phyloP scores from a whole-genome alignment of 2,797 vertebrate genomes.

The Tolypeutes matacus region DNA sequence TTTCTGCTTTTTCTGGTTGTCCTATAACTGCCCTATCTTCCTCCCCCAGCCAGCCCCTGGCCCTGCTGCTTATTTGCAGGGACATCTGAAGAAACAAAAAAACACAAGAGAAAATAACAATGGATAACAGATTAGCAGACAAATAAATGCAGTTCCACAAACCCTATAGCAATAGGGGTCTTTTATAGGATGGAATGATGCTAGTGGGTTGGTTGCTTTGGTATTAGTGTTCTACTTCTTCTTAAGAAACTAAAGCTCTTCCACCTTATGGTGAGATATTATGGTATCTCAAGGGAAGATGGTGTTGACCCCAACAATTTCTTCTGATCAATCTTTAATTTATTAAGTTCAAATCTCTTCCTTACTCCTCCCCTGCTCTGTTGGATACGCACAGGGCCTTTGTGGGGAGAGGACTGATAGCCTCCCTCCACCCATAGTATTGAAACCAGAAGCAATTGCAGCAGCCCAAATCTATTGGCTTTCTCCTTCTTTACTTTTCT shows the following conservation, averaged over 20 bases:
- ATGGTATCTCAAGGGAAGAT: too few relatives aligned
- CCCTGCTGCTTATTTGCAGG: constrained; percentile 74
- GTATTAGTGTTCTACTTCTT: constrained; percentile 54
- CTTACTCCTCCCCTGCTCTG: constrained; percentile 28
- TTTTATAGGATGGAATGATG: constrained; percentile 58
- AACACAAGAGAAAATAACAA: constrained; percentile 60
- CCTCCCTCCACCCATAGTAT: not conserved
- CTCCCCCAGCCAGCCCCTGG: constrained; percentile 65
- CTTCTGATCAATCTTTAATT: constrained; percentile 59
- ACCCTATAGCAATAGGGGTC: constrained; percentile 54
- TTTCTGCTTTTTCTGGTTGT: constrained; percentile 56
- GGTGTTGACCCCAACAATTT: not conserved
- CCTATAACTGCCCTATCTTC: constrained; percentile 57
- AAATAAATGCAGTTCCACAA: constrained; percentile 62
- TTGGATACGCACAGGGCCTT: not conserved
- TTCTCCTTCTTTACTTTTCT: constrained; percentile 54
- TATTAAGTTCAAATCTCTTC: constrained; percentile 54
- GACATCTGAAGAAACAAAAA: constrained; percentile 43
- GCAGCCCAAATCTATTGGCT: constrained; percentile 25
- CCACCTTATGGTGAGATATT: not conserved
- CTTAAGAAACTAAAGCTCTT: constrained; percentile 56
- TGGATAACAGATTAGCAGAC: constrained; percentile 42
- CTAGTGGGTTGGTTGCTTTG: constrained; percentile 64
- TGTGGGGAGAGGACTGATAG: not conserved
- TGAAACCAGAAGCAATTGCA: constrained; percentile 36